Percentiles rank a stretch among this genome's conserved stretches.
Conservation (phyloP, 2,113 vertebrate genomes). For the Notechis scutatus region DNA sequence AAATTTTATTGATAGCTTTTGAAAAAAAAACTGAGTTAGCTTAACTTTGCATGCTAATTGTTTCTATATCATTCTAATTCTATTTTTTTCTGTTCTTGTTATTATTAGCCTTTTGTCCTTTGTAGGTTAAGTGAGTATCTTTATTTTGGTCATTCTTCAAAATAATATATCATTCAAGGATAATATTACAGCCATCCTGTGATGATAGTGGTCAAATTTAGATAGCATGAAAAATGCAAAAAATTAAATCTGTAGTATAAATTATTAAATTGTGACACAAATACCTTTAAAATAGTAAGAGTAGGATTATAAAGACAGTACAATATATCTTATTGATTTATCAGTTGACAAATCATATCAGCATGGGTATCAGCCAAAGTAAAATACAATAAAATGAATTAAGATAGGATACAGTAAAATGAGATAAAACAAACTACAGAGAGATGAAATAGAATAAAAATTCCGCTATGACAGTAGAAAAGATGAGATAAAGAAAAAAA, state of each 20-base stretch:
- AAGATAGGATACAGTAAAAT: neutral
- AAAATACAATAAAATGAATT: neutral
- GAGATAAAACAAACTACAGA: neutral
- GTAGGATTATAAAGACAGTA: neutral
- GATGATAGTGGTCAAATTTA: neutral
- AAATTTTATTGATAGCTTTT: neutral
- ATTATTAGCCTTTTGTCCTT: neutral
- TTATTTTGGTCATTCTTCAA: neutral
- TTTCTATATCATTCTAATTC: neutral
- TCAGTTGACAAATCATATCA: neutral
- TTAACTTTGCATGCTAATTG: neutral
- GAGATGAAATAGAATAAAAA: neutral
- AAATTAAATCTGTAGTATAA: neutral
- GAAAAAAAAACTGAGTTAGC: neutral
- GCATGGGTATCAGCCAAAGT: neutral
- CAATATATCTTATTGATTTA: neutral
- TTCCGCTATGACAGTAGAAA: neutral
- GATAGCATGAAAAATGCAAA: neutral
- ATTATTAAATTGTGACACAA: neutral
- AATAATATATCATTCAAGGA: neutral
- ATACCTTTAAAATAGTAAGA: neutral
- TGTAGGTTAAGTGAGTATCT: neutral
- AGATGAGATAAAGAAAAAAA: neutral
- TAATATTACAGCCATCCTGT: neutral
- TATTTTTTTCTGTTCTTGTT: neutral